Percentiles rank a stretch among this genome's conserved stretches.
Conservation (phyloP, 2,113 vertebrate species). For the Numida meleagris region DNA sequence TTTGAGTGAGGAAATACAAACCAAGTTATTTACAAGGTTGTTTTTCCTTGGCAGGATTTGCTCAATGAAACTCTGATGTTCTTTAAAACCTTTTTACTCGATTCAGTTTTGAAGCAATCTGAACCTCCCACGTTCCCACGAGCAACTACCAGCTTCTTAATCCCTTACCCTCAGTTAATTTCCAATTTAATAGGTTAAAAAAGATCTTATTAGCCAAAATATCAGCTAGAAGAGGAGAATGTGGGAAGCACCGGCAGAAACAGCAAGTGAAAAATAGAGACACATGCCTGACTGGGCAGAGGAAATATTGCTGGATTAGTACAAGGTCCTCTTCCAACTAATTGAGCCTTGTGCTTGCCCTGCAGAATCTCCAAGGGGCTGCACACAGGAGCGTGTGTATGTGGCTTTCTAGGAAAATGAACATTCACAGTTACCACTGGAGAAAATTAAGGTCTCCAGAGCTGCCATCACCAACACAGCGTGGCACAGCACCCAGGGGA, state of each 20-base stretch:
- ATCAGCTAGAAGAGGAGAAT: background rate
- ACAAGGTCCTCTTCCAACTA: background rate
- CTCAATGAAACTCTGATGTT: background rate
- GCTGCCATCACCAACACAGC: background rate
- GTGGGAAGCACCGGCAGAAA: background rate
- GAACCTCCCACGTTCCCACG: background rate
- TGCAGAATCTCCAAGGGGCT: background rate
- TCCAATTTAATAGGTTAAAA: background rate
- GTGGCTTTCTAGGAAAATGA: background rate
- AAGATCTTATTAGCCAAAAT: background rate
- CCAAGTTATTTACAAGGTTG: background rate
- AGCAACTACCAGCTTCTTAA: background rate
- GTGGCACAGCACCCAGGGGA: background rate
- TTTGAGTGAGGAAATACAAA: background rate
- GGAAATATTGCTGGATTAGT: background rate
- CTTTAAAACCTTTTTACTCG: background rate
- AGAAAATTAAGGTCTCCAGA: background rate
- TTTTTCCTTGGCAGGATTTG: constrained; percentile 1
- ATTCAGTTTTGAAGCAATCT: background rate
- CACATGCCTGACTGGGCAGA: background rate
- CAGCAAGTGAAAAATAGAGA: background rate
- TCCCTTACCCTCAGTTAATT: background rate
- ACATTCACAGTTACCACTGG: background rate
- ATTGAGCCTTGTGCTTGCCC: rapidly evolving
- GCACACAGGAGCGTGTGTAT: rapidly evolving